Base-by-base conservation (phyloP, 2,797 vertebrate species). In the Margarornis squamiger region DNA sequence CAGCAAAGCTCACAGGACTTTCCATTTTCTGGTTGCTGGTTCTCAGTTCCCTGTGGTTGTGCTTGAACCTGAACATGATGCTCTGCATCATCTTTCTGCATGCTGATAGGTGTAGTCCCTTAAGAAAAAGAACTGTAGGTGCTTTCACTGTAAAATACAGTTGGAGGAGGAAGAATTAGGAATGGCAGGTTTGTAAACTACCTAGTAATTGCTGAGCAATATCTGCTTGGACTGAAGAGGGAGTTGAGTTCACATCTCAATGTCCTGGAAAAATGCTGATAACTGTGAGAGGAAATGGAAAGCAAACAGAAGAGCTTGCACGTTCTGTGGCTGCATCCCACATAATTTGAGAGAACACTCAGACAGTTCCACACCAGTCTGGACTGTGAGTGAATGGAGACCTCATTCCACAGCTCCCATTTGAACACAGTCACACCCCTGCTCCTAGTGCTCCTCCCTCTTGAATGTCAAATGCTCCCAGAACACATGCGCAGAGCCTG, bases 331-430 rank as follows among this genome's bases (percentile, higher is more conserved):
- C 36, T 73, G 45, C 22, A 46, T 14, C 62, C 66, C 24, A 2
- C 48, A 24, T 4, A 49, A 9, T 10, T 6, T 32, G 29, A 57
- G 34, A 45, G 43, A 36, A 51, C 2, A 3, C 45, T 38, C 0
- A 0, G 55, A 34, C 51, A 62, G 52, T 36, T 39, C 48, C 45
- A 52, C 3, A 2, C 3, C 59, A 57, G 54, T 3, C 23, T 5
- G 30, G 34, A 48, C 23, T 29, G 62, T 0, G 2, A 82, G 63
- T 1, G 0, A 55, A 65, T 0, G 9, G 18, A 94, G 9, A 54
- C 6, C 26, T 76, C 43, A 27, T 27, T 10, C 32, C 3, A 4
- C 3, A 39, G 66, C 36, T 78, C 49, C 46, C 57, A 62, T 6
- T 22, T 48, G 52, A 36, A 34, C 1, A 0, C 0, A 9, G 74